These are phyloP conservation scores for Mus minutoides DNA, from an alignment of 2,797 vertebrate species.

Conservation along the genomic window DNA sequence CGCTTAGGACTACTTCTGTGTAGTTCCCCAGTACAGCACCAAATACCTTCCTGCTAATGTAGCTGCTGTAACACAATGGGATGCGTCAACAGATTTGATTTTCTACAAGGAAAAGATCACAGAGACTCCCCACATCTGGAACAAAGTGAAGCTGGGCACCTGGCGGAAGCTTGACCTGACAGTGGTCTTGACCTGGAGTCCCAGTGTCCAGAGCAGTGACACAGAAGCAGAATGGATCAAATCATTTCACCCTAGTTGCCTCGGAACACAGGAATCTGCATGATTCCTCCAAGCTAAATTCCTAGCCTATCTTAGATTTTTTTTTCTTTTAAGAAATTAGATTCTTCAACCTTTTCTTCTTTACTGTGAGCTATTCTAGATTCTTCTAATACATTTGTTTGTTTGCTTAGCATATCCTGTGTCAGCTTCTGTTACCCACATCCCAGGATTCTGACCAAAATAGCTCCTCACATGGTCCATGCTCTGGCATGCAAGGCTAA, in stretches of 20 bases:
- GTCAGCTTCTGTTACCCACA: neutral
- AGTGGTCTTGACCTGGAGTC: constrained; percentile 42
- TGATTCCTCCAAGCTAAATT: neutral
- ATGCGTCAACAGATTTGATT: neutral
- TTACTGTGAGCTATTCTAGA: neutral
- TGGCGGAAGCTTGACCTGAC: neutral
- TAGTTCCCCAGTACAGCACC: neutral
- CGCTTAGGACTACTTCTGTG: fast-evolving
- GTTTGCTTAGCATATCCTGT: constrained; percentile 35
- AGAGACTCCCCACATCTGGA: too few relatives aligned
- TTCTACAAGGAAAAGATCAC: neutral
- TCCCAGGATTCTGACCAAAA: constrained; percentile 39
- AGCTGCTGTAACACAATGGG: neutral
- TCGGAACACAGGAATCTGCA: neutral
- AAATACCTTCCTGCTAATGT: neutral
- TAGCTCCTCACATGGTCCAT: neutral
- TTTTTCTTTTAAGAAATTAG: neutral
- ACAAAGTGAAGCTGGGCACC: neutral
- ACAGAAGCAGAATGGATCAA: neutral
- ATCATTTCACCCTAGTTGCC: neutral
- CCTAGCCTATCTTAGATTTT: neutral
- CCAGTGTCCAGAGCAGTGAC: neutral
- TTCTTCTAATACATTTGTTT: constrained; percentile 12
- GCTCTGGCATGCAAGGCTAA: neutral
- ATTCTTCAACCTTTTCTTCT: neutral